Base-by-base conservation (phyloP, 2,113 vertebrate species). In the Macquaria ambigua region DNA sequence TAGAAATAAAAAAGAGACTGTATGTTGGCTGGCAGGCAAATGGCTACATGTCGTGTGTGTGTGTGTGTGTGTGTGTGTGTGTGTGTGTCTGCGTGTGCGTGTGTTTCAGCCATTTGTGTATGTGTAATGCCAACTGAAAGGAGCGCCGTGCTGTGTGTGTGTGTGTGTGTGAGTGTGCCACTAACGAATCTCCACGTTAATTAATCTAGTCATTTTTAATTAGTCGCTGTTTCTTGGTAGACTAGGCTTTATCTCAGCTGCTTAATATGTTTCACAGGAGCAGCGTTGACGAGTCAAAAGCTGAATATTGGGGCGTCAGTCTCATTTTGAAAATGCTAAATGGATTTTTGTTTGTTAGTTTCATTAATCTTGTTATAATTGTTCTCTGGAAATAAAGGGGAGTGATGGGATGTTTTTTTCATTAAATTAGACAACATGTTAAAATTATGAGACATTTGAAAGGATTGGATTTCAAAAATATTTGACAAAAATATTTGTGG, bases 161-260 rank as follows among this genome's bases (percentile, higher is more conserved):
- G 82, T 82, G 75, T 75, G 66, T 76, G 58, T 67, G 58, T 70
- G 61, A 71, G 66, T 43, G 74, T 52, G 76, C 83, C 69, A 53
- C 92, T 90, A 94, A 92, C 81, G 74, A 93, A 91, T 92, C 91
- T 92, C 79, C 92, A 91, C 86, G 88, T 92, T 92, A 93, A 93
- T 93, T 92, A 93, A 93, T 93, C 91, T 63, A 87, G 93, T 94
- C 91, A 90, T 93, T 94, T 94, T 94, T 94, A 95, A 95, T 95
- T 93, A 94, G 91, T 85, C 43, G 67, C 79, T 88, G 90, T 90
- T 93, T 92, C 87, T 90, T 91, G 84, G 79, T 90, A 69, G 87
- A 83, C 87, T 75, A 31, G 89, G 83, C 81, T 93, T 92, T 87
- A 90, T 91, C 88, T 88, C 74, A 81, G 88, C 76, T 66, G 81